Base-by-base conservation (phyloP, 2,888 invertebrate species). In the Hemicrepidius hirtus region DNA sequence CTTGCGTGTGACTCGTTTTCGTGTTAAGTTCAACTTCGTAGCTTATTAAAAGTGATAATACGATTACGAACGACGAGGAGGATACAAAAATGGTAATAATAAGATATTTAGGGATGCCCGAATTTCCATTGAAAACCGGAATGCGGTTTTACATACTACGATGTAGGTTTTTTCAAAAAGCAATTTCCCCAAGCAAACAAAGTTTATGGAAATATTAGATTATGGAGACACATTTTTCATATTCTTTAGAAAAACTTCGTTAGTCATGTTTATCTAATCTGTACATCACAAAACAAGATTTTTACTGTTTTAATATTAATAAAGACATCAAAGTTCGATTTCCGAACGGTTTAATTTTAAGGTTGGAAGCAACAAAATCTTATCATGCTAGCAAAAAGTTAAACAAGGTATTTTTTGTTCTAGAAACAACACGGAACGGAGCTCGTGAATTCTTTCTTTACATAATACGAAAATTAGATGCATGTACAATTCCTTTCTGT, bases 11-110 rank as follows among this genome's bases (percentile, higher is more conserved):
- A 20, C 18, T 10, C 24, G 24, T 24, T 50, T 24, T 12, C 18
- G 20, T 21, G 49, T 49, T n/a, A 21, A 9, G 28, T 50, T 24
- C 24, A 50, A 50, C 24, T 28, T 50, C 28, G 21, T 21, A 28
- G 50, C 24, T 50, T 55, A 55, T 55, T 55, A 32, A 55, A 55
- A 16, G 55, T 55, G 32, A 32, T 55, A 55, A 55, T 55, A 9
- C 55, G 55, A 55, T 55, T 55, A 55, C 18, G 55, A 35, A 35
- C 18, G 32, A 55, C 24, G 16, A 18, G 32, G 18, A 32, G 55
- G 32, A 35, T 28, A 18, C 10, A 55, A 55, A 55, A 55, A 49
- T 49, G 13, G 32, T 35, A 55, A 55, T 55, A 55, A 55, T 55
- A 55, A 55, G 35, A 55, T 18, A 35, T 55, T 55, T 35, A 35